Evolutionary conservation across 1,140 invertebrate species (phyloP), one percentile per base, ranked within the genome.

Genomic region (Leptopilina boulardi): DNA sequence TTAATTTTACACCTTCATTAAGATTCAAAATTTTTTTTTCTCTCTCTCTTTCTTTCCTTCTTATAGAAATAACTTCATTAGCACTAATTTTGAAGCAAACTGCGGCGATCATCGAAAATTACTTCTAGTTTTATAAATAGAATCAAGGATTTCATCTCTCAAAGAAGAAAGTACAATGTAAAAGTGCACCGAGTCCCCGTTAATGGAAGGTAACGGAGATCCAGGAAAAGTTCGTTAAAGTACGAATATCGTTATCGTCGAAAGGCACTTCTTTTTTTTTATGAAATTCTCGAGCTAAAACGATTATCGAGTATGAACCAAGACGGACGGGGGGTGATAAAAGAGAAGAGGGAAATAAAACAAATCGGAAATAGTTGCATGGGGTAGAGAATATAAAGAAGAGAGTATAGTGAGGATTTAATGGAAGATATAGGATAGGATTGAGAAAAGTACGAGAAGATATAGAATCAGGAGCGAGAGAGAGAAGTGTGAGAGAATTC

Each of bases 161-260:
- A n/a, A 66, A 30, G 59, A 66, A 66, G 26, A 66, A 66, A 66
- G 47, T 51, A 51, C 47, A 51, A 51, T 30, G 26, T 66, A n/a
- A 15, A 66, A 66, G 18, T 18, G 47, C 13, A 18, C 47, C n/a
- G 19, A 59, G 42, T 75, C 41, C 41, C 23, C 26, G 9, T n/a
- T 66, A 71, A 66, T 66, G 59, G 59, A 13, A 26, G 34, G 72
- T 30, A 34, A 42, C 56, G 23, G 47, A 44, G 56, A 70, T 41
- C 54, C 26, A 41, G 34, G 18, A 41, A 42, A 66, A 51, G 38
- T 77, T 77, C 72, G 76, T 77, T 77, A 77, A 77, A 71, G 72
- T 77, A 73, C 72, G 72, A 74, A 72, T 59, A 51, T 77, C 76
- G 76, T 77, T 77, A 77, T 23, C 59, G 59, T 66, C 59, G 59